phyloP scores from a whole-genome alignment of 2,888 invertebrate genomes.

The Diadegma fenestrale region DNA sequence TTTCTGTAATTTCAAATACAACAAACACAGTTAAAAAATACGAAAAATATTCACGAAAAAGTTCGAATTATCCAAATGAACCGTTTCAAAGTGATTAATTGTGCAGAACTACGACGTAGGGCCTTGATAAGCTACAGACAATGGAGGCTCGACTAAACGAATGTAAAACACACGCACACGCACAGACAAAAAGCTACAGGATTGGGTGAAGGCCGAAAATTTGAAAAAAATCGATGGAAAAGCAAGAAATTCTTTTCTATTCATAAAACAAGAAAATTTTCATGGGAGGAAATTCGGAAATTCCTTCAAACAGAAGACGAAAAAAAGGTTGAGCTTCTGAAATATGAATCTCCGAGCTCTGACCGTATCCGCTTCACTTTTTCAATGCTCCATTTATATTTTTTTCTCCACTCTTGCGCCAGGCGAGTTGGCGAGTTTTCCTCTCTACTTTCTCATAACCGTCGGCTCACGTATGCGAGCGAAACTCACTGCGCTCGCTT shows the following conservation, averaged over 20 bases:
- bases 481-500: background rate
- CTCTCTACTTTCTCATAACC: constrained; percentile 43
- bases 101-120: constrained; percentile 54
- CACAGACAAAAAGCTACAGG: constrained; percentile 25
- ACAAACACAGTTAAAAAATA: constrained; percentile 24
- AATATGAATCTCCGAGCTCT: constrained; percentile 70
- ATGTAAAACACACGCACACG: background rate
- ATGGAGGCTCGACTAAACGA: constrained; percentile 32
- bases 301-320: constrained; percentile 48
- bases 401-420: constrained; percentile 40
- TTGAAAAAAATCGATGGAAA: background rate
- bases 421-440: no score
- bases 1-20: constrained; percentile 86
- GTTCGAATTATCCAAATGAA: background rate
- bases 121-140: constrained; percentile 40
- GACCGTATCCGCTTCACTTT: constrained; percentile 63
- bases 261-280: background rate
- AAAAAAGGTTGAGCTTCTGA: constrained; percentile 71
- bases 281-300: no score
- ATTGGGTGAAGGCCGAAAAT: constrained; percentile 8
- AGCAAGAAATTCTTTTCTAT: background rate
- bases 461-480: constrained; percentile 20
- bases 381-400: constrained; percentile 52
- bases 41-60: background rate
- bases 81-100: background rate